phyloP scores from a whole-genome alignment of 37 sponge, comb jelly and placozoan species.

The Agelas oroides region DNA sequence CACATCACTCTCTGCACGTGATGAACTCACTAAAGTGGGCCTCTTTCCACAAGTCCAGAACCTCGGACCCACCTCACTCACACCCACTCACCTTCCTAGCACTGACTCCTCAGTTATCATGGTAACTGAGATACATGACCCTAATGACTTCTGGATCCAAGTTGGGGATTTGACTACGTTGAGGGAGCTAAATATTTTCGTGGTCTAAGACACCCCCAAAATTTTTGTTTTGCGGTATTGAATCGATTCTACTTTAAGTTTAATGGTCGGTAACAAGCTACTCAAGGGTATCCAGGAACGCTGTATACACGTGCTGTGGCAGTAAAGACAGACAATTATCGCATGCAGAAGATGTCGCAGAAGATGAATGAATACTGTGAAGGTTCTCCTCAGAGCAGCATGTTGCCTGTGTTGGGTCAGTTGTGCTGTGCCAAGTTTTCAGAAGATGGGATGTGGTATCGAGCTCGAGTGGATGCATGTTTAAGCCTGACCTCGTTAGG shows the following conservation, averaged over 20 bases:
- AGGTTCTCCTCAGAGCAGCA: not conserved
- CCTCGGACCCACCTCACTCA: not conserved
- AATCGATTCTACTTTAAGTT: too few relatives aligned
- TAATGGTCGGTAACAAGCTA: too few relatives aligned
- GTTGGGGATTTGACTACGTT: too few relatives aligned
- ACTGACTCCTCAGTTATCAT: slow-evolving; percentile 5
- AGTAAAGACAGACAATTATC: too few relatives aligned
- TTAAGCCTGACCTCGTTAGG: not conserved
- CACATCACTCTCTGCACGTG: slow-evolving; percentile 9
- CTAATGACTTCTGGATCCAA: too few relatives aligned
- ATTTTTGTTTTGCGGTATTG: too few relatives aligned
- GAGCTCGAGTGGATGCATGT: slow-evolving; percentile 31
- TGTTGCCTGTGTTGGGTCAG: slow-evolving; percentile 28
- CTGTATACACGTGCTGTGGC: too few relatives aligned
- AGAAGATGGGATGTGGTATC: slow-evolving; percentile 65
- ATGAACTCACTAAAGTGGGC: slow-evolving; percentile 1
- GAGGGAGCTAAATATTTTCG: too few relatives aligned
- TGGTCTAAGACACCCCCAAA: too few relatives aligned
- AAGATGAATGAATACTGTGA: slow-evolving; percentile 5
- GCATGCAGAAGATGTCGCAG: slow-evolving; percentile 21
- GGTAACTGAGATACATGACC: slow-evolving; percentile 33
- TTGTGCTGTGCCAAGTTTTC: slow-evolving; percentile 55
- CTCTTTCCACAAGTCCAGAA: slow-evolving; percentile 4
- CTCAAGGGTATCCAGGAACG: too few relatives aligned
- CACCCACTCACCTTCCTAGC: slow-evolving; percentile 1